A percentile compares a stretch with the other conserved stretches of the same genome.
phyloP scores from a whole-genome alignment of 2,888 invertebrate genomes.

The Hemicrepidius hirtus region DNA sequence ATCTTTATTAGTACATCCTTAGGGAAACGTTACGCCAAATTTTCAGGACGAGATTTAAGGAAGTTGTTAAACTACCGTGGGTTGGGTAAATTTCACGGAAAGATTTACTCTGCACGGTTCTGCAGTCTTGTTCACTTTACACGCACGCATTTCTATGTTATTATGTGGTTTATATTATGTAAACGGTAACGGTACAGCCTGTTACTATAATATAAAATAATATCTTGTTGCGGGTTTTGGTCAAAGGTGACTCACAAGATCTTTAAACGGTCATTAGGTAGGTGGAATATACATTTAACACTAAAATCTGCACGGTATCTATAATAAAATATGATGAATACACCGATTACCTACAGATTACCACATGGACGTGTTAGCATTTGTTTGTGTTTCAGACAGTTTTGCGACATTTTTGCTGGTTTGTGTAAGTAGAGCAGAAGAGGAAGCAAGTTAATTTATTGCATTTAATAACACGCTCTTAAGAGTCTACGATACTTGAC shows the following conservation, averaged over 20 bases:
- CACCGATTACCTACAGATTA: too few relatives aligned
- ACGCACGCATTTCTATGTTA: conserved; percentile 6
- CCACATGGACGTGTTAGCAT: too few relatives aligned
- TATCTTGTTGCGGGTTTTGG: not conserved
- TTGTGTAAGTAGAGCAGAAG: too few relatives aligned
- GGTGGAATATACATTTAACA: too few relatives aligned
- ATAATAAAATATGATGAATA: too few relatives aligned
- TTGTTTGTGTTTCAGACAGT: too few relatives aligned
- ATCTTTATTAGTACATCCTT: conserved; percentile 49
- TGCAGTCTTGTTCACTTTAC: conserved; percentile 8
- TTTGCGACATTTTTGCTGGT: too few relatives aligned
- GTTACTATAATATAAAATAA: conserved; percentile 1
- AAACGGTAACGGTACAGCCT: not conserved
- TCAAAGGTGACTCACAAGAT: not conserved
- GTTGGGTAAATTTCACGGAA: conserved; percentile 33
- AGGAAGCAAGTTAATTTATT: too few relatives aligned
- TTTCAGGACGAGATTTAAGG: conserved; percentile 45
- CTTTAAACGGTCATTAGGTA: too few relatives aligned
- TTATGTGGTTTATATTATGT: conserved; percentile 12
- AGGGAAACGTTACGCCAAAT: conserved; percentile 48
- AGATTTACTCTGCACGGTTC: conserved; percentile 21
- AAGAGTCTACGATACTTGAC: too few relatives aligned
- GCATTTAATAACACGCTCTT: too few relatives aligned
- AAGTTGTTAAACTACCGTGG: conserved; percentile 42
- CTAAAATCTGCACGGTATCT: too few relatives aligned